Evolutionary conservation across 2,888 invertebrate genomes (phyloP).

Genomic region (Mayetiola destructor): DNA sequence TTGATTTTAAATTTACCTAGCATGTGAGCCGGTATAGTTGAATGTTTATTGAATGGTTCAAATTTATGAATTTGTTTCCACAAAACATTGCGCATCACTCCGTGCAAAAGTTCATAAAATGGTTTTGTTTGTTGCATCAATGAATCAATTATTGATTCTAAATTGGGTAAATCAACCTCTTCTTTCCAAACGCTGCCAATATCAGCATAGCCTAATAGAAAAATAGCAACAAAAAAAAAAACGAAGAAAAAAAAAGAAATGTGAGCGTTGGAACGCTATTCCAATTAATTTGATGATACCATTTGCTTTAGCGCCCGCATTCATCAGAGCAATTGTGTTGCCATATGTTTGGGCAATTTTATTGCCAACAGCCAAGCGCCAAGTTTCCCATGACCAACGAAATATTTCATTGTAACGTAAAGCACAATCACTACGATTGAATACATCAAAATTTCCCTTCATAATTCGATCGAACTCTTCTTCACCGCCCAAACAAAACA

Average conservation of each 20-base stretch:
- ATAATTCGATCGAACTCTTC: constrained; percentile 47
- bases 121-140: constrained; percentile 45
- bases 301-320: constrained; percentile 46
- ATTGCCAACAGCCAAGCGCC: constrained; percentile 48
- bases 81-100: constrained; percentile 48
- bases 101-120: constrained; percentile 55
- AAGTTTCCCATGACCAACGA: constrained; percentile 48
- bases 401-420: constrained; percentile 34
- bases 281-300: constrained; percentile 29
- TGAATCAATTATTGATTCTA: constrained; percentile 39
- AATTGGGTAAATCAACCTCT: constrained; percentile 45
- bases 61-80: constrained; percentile 38
- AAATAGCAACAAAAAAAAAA: neutral
- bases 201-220: constrained; percentile 42
- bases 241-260: neutral
- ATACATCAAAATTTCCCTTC: constrained; percentile 29
- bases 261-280: neutral
- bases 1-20: no score
- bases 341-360: constrained; percentile 41
- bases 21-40: constrained; percentile 54
- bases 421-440: constrained; percentile 21
- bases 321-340: constrained; percentile 42
- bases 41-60: constrained; percentile 43
- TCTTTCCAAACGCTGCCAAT: constrained; percentile 50
- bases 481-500: constrained; percentile 45